Evolutionary conservation across 1,140 invertebrate genomes (phyloP), one percentile per base, ranked within the genome.

Genomic region (Diabrotica undecimpunctata): DNA sequence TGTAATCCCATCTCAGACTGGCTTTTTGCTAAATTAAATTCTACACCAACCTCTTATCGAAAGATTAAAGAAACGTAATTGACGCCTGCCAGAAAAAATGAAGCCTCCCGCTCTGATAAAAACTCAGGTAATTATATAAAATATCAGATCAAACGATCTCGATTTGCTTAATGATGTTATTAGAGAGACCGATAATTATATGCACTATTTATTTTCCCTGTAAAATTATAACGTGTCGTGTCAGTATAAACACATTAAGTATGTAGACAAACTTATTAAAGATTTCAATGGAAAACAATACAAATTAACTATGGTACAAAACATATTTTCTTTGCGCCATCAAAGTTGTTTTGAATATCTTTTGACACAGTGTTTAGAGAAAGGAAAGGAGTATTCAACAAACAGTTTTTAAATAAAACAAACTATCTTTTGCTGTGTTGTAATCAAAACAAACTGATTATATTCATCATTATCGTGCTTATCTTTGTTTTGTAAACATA

Each of bases 121-220:
- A 25, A 25, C 25, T 25, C 25, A 25, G 25, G 25, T 25, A 25
- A 25, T 25, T 25, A 25, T 25, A 25, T 25, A 4, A 25, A 46
- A 46, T 46, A 46, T 46, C 8, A 10, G n/a, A 46, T 46, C n/a
- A 46, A 46, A 46, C 8, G 41, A 46, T 46, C 41, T 46, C 41
- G 41, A 46, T 46, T 46, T 46, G n/a, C 41, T n/a, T 46, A 46
- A 46, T 46, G 41, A 46, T 46, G 41, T 46, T 46, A 46, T 46
- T 46, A 46, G n/a, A 46, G 41, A 46, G 8, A n/a, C 41, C n/a
- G 41, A 46, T 46, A 46, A 46, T 10, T 46, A 46, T n/a, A n/a
- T 6, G 41, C n/a, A n/a, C 8, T 46, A 46, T 46, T 46, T 46
- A 46, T 46, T 46, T 46, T 46, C 41, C n/a, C n/a, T 4, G n/a